These are phyloP conservation scores for Lithobates pipiens DNA, from an alignment of 2,797 vertebrate species.

Conservation along the genomic window DNA sequence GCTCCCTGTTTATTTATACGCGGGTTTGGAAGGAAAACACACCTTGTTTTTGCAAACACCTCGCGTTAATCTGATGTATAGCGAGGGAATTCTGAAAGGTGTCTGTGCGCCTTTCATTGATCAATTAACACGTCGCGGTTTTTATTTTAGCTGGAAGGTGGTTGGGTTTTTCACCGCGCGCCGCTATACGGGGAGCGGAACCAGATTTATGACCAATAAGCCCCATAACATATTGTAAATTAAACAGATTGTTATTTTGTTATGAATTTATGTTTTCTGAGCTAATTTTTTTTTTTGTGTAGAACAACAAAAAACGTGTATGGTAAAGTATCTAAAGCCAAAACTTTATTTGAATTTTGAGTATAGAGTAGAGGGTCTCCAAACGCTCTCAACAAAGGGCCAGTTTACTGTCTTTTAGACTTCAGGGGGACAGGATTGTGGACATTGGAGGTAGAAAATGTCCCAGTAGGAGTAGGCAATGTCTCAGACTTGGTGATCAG, in stretches of 20 bases:
- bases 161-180: slow-evolving; percentile 39
- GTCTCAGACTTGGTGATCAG: no score
- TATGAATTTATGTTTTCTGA: slow-evolving; percentile 5
- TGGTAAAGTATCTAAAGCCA: no score
- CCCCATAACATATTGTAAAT: slow-evolving; percentile 31
- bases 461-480: no score
- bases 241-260: slow-evolving; percentile 36
- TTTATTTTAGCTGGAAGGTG: slow-evolving; percentile 49
- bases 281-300: no score
- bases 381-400: no score
- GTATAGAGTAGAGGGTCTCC: no score
- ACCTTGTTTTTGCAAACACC: slow-evolving; percentile 62
- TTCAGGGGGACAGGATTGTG: no score
- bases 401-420: no score
- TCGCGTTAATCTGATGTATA: slow-evolving; percentile 59
- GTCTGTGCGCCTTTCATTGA: slow-evolving; percentile 65
- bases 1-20: slow-evolving; percentile 67
- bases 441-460: no score
- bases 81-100: slow-evolving; percentile 54
- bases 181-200: slow-evolving; percentile 13
- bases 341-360: no score
- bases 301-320: no score
- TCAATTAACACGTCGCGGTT: slow-evolving; percentile 56
- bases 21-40: slow-evolving; percentile 58
- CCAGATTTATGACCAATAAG: slow-evolving; percentile 25